phyloP scores from a whole-genome alignment of 2,797 vertebrate species.

The Rhabdophis nuchalis region DNA sequence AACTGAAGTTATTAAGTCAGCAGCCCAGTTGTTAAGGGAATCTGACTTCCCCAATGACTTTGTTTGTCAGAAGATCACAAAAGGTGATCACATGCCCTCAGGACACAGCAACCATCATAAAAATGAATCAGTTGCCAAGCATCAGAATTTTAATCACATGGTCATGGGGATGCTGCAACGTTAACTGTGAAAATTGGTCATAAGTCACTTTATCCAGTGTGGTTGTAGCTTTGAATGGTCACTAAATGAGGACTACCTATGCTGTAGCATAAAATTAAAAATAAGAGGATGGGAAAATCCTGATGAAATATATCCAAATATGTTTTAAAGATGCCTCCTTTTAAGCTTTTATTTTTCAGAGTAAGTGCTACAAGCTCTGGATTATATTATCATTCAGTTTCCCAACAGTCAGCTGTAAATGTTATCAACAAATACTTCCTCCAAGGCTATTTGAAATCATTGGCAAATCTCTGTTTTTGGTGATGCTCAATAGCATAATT shows the following conservation, averaged over 20 bases:
- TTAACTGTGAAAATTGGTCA: too few species aligned
- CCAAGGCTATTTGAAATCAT: slow-evolving; percentile 34
- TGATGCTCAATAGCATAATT: not conserved
- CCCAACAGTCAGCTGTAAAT: slow-evolving; percentile 7
- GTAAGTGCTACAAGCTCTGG: not conserved
- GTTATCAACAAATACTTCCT: slow-evolving; percentile 21
- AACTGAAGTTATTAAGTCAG: not conserved
- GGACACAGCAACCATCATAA: too few species aligned
- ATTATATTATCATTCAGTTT: not conserved
- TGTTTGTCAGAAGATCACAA: too few species aligned
- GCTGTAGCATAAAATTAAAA: not conserved
- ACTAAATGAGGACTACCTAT: not conserved
- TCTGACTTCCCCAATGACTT: not conserved
- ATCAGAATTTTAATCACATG: too few species aligned
- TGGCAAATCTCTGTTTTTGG: slow-evolving; percentile 13
- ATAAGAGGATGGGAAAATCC: not conserved
- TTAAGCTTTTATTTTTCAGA: not conserved
- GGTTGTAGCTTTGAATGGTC: not conserved
- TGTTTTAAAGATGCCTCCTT: not conserved
- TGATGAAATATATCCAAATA: not conserved
- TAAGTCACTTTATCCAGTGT: not conserved
- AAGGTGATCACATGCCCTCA: too few species aligned
- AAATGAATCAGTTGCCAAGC: too few species aligned
- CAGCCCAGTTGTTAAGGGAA: not conserved
- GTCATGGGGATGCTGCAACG: too few species aligned